Conservation (phyloP, 2,888 invertebrate genomes). For the Clepsis dumicolana region DNA sequence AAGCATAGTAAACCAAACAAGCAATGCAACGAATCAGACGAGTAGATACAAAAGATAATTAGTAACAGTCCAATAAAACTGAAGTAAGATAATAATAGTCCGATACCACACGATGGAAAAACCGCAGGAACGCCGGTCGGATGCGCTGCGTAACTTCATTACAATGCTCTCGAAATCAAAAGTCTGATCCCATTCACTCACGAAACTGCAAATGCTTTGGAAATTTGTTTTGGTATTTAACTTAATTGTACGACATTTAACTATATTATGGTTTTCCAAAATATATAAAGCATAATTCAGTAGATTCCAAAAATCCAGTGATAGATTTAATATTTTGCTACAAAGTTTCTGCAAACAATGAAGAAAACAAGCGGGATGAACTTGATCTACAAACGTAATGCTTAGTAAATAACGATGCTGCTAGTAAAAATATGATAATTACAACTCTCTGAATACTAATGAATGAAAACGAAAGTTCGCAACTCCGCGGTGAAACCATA, state of each 20-base stretch:
- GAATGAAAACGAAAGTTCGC: constrained; percentile 37
- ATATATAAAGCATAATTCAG: too few species aligned
- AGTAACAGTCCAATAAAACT: neutral
- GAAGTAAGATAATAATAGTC: constrained; percentile 1
- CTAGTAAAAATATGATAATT: constrained; percentile 25
- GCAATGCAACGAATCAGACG: too few species aligned
- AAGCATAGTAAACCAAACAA: too few species aligned
- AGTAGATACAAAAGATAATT: neutral
- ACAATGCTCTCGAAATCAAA: constrained; percentile 56
- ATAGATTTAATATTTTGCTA: neutral
- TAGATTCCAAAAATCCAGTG: neutral
- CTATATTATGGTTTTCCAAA: too few species aligned
- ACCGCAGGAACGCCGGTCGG: constrained; percentile 14
- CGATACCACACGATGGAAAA: constrained; percentile 5
- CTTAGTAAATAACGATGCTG: neutral
- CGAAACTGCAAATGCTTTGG: constrained; percentile 3
- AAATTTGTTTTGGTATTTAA: neutral
- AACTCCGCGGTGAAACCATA: constrained; percentile 20
- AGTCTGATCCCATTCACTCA: constrained; percentile 50
- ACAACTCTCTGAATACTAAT: constrained; percentile 26
- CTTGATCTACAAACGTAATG: neutral
- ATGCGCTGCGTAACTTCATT: constrained; percentile 45
- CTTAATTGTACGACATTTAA: too few species aligned
- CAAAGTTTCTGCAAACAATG: neutral
- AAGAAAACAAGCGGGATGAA: neutral